Conservation (phyloP, 2,113 vertebrate species). For the Erythrocercus mccallii region DNA sequence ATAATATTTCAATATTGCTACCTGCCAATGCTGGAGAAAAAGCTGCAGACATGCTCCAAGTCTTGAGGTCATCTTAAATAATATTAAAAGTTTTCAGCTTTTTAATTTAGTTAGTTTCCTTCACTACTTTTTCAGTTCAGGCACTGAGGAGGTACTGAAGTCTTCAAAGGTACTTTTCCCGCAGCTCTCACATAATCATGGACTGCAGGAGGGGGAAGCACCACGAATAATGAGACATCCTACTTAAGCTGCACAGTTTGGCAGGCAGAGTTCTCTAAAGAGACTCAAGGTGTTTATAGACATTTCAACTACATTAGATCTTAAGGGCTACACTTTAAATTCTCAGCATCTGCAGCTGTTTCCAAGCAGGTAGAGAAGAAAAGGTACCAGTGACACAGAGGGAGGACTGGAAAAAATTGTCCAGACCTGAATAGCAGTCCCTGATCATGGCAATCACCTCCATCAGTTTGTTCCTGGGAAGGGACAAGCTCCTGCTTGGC, state of each 20-base stretch:
- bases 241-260: not conserved
- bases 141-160: not conserved
- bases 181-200: slow-evolving; percentile 5
- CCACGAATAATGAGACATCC: not conserved
- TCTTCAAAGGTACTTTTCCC: not conserved
- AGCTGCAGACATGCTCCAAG: not conserved
- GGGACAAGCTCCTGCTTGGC: not conserved
- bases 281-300: slow-evolving; percentile 48
- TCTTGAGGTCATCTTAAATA: not conserved
- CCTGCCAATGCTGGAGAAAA: not conserved
- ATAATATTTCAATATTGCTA: not conserved
- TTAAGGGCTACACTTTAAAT: not conserved
- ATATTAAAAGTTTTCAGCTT: not conserved
- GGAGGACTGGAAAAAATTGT: not conserved
- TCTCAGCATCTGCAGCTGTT: not conserved
- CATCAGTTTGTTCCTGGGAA: not conserved
- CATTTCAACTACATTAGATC: not conserved
- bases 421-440: not conserved
- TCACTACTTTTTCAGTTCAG: not conserved
- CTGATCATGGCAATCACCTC: not conserved
- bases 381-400: not conserved
- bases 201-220: not conserved
- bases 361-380: not conserved
- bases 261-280: not conserved
- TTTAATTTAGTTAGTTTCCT: not conserved